Evolutionary conservation across 2,888 invertebrate species (phyloP), one percentile per base, ranked within the genome.

Genomic region (Amiota mariae): DNA sequence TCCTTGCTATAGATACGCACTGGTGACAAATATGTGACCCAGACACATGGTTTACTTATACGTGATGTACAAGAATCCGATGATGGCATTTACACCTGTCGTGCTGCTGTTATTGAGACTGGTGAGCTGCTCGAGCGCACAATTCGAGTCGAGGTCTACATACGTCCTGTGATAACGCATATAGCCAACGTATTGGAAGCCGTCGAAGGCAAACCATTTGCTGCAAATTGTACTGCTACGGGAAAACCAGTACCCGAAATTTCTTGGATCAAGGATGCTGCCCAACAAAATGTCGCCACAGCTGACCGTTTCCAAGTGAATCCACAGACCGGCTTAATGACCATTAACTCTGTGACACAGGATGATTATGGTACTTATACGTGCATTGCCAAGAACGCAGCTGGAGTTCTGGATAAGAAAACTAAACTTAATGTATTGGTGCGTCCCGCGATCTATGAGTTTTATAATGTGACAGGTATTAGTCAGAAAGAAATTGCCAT

Each of bases 201-300:
- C 4, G 92, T 95, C 56, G 97, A 97, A 90, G 96, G 95, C 0
- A 95, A 95, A 88, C 92, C 93, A 48, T 94, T 94, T 51, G 92
- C 93, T 1, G 93, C 96, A 54, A 91, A 92, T 72, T 97, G 97
- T 88, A 92, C 92, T 80, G 97, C 96, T 0, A 92, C 91, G 57
- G 97, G 97, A 18, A 97, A 96, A 88, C 97, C 97, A 1, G 93
- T 93, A 15, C 97, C 97, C 63, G 93, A 92, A 73, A 96, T 94
- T 86, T 93, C 93, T 48, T 97, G 97, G 97, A 94, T 96, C 73
- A 95, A 95, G 83, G 92, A 93, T 75, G 91, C 93, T 71, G 93
- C 93, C 1, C 93, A 94, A 71, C 92, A 93, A 91, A 94, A 96
- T 89, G 91, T 97, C 72, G 93, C 94, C 10, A 92, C 90, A 10